Percentiles rank a stretch among this genome's conserved stretches.
These are phyloP conservation scores for Branchipolynoe longqiensis DNA, from an alignment of 2,888 invertebrate genomes.

Conservation along the genomic window DNA sequence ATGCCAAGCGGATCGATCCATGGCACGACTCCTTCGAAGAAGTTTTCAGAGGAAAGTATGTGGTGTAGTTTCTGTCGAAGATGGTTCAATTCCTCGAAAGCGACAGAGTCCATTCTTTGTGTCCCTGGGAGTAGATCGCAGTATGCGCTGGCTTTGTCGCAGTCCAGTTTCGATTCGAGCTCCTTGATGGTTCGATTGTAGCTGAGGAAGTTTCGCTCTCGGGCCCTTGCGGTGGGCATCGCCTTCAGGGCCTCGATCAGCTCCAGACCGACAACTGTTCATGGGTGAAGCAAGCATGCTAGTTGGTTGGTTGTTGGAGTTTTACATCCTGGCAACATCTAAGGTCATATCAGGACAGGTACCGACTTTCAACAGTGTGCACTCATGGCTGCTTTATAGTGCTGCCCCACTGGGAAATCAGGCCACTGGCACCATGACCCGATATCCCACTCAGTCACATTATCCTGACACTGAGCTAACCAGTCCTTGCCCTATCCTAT, in stretches of 20 bases:
- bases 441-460: too few relatives aligned
- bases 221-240: neutral
- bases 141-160: constrained; percentile 68
- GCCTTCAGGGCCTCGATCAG: constrained; percentile 11
- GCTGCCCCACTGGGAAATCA: too few relatives aligned
- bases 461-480: too few relatives aligned
- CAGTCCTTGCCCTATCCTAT: too few relatives aligned
- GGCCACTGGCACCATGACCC: too few relatives aligned
- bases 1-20: constrained; percentile 73
- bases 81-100: constrained; percentile 69
- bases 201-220: constrained; percentile 57
- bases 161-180: constrained; percentile 52
- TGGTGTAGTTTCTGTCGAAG: constrained; percentile 60
- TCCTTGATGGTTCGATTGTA: constrained; percentile 58
- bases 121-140: constrained; percentile 67
- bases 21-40: constrained; percentile 63
- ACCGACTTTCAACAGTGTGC: too few relatives aligned
- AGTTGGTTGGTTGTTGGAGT: too few relatives aligned
- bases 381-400: too few relatives aligned
- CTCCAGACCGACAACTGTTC: constrained; percentile 16
- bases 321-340: too few relatives aligned
- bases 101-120: constrained; percentile 68
- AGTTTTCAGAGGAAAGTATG: constrained; percentile 61
- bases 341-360: too few relatives aligned
- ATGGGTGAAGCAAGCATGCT: neutral